These are phyloP conservation scores for Rhea pennata DNA, from an alignment of 2,113 vertebrate species.

Conservation along the genomic window DNA sequence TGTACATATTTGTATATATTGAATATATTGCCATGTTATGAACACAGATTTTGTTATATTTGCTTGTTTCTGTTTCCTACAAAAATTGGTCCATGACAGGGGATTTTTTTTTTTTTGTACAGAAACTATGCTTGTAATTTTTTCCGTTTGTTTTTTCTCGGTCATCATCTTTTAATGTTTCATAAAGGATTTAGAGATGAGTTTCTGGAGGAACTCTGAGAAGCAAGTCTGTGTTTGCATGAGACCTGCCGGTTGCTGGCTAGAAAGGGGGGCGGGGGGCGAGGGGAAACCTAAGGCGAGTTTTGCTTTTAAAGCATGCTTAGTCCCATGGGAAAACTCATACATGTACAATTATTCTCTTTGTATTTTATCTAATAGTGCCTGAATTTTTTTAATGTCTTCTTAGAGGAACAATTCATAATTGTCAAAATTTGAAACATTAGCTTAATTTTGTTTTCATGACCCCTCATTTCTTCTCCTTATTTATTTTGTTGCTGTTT, in stretches of 20 bases:
- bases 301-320: constrained; percentile 77
- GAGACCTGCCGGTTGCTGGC: constrained; percentile 61
- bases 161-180: constrained; percentile 67
- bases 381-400: constrained; percentile 76
- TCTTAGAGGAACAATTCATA: constrained; percentile 81
- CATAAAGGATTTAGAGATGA: constrained; percentile 53
- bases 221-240: constrained; percentile 74
- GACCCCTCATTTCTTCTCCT: constrained; percentile 75
- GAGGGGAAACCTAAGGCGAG: constrained; percentile 40
- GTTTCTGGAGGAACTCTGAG: constrained; percentile 67
- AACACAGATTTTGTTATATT: constrained; percentile 81
- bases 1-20: constrained; percentile 84
- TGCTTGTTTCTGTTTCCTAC: constrained; percentile 77
- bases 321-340: constrained; percentile 69
- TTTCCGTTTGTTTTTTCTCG: constrained; percentile 51
- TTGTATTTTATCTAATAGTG: constrained; percentile 82
- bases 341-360: constrained; percentile 74
- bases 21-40: constrained; percentile 75
- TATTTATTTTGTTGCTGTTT: constrained; percentile 81
- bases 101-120: constrained; percentile 44
- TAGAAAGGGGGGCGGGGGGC: constrained; percentile 23
- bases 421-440: constrained; percentile 85
- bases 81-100: constrained; percentile 48
- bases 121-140: constrained; percentile 31
- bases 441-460: constrained; percentile 86